These are phyloP conservation scores for Petrolisthes manimaculis DNA, from an alignment of 2,888 invertebrate genomes.

Conservation along the genomic window DNA sequence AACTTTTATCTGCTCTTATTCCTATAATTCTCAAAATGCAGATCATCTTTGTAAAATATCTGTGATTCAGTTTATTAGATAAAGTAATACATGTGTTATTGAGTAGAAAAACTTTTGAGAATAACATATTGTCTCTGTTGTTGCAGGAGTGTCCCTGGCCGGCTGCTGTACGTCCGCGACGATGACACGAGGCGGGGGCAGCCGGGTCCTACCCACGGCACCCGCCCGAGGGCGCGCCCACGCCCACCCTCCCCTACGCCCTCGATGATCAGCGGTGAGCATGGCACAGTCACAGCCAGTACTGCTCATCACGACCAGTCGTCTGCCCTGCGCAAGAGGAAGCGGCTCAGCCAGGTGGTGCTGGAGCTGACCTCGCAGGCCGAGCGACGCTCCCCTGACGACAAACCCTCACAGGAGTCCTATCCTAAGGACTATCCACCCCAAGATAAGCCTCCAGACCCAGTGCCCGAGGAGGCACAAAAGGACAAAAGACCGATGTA, in stretches of 20 bases:
- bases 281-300: conserved; percentile 50
- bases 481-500: conserved; percentile 51
- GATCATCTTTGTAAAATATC: too few relatives aligned
- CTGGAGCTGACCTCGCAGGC: conserved; percentile 65
- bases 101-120: background rate
- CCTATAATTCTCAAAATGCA: background rate
- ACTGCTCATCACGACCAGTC: conserved; percentile 57
- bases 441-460: conserved; percentile 54
- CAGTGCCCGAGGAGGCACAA: conserved; percentile 39
- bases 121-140: conserved; percentile 5
- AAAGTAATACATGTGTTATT: background rate
- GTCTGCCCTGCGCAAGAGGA: conserved; percentile 63
- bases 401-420: conserved; percentile 42
- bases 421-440: conserved; percentile 42
- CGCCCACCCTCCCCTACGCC: conserved; percentile 57
- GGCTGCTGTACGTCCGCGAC: conserved; percentile 53
- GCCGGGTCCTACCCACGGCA: conserved; percentile 58
- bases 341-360: conserved; percentile 65
- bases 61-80: background rate
- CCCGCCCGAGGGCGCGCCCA: conserved; percentile 59
- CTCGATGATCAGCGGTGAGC: conserved; percentile 61
- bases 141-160: conserved; percentile 55
- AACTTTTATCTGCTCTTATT: too few relatives aligned
- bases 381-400: conserved; percentile 55
- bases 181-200: conserved; percentile 59